These are phyloP conservation scores for Semnornis frantzii DNA, from an alignment of 2,113 vertebrate species.

Conservation along the genomic window DNA sequence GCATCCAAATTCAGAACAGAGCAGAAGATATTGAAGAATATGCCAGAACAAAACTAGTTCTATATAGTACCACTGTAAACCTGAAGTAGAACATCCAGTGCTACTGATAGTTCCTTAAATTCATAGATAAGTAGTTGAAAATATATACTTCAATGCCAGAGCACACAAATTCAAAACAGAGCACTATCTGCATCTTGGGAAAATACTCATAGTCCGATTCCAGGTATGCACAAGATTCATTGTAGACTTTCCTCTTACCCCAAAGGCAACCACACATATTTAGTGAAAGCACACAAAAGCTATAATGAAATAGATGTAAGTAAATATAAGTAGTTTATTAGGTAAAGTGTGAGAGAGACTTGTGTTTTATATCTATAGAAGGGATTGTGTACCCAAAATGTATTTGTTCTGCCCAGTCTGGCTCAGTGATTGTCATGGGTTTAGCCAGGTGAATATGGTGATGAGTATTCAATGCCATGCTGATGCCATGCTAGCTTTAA, in stretches of 20 bases:
- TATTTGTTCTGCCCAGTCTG: neutral
- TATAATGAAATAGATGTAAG: neutral
- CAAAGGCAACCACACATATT: neutral
- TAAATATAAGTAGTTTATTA: neutral
- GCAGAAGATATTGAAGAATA: neutral
- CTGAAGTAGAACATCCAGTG: neutral
- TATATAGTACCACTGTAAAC: neutral
- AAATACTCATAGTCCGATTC: neutral
- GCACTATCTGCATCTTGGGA: neutral
- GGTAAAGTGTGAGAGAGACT: neutral
- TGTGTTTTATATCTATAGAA: neutral
- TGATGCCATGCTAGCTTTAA: too few relatives aligned
- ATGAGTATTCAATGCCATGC: too few relatives aligned
- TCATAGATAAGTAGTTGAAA: neutral
- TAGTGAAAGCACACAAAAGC: neutral
- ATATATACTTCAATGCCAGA: neutral
- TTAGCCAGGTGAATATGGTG: too few relatives aligned
- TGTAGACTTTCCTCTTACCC: neutral
- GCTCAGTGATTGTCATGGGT: neutral
- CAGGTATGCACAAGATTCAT: fast-evolving
- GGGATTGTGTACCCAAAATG: neutral
- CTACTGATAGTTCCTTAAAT: neutral
- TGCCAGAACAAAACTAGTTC: neutral
- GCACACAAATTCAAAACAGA: neutral
- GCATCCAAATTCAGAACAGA: too few relatives aligned